These are phyloP conservation scores for Holacanthus passer DNA, from an alignment of 2,113 vertebrate species.

Conservation along the genomic window DNA sequence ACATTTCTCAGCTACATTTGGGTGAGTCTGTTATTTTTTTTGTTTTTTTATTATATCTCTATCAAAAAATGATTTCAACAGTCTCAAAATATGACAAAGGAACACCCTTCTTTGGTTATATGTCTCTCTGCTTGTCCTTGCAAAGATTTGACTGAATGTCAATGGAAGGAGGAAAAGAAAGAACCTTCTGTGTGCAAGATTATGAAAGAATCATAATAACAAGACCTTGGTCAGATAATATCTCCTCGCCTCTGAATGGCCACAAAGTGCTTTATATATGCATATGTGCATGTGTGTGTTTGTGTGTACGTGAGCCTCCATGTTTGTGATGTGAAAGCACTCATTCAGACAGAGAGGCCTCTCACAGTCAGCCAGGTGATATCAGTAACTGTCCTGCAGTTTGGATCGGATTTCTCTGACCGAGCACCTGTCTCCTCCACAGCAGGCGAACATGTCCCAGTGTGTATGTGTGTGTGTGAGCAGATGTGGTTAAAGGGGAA, in stretches of 20 bases:
- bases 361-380: conserved; percentile 58
- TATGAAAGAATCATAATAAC: not conserved
- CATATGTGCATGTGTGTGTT: not conserved
- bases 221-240: not conserved
- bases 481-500: conserved; percentile 4
- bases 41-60: not conserved
- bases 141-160: conserved; percentile 6
- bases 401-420: conserved; percentile 31
- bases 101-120: not conserved
- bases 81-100: not conserved
- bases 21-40: no score
- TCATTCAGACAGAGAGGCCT: conserved; percentile 56
- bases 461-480: not conserved
- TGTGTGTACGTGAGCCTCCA: not conserved
- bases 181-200: not conserved
- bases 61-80: not conserved
- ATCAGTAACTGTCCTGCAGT: conserved; percentile 62
- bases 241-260: not conserved
- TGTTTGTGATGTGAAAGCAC: conserved; percentile 53
- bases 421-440: conserved; percentile 19
- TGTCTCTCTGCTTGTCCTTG: not conserved
- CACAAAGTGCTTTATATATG: conserved; percentile 1
- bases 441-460: not conserved
- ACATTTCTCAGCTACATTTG: not conserved
- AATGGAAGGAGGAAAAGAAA: not conserved